These are phyloP conservation scores for Tachystola acroxantha DNA, from an alignment of 2,888 invertebrate genomes.

Conservation along the genomic window DNA sequence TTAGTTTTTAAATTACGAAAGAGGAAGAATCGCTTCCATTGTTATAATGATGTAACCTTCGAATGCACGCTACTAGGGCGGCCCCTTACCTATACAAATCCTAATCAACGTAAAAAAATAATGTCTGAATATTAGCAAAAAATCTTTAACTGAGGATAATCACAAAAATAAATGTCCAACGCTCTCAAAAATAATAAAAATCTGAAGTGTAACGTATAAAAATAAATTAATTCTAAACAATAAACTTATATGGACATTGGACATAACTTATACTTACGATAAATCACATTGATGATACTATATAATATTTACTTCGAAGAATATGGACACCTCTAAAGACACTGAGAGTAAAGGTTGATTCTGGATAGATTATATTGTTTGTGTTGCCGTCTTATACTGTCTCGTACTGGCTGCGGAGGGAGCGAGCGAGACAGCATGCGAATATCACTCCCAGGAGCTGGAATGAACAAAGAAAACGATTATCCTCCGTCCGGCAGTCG, in stretches of 20 bases:
- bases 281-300: slow-evolving; percentile 2
- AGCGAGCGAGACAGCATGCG: slow-evolving; percentile 95
- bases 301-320: not conserved
- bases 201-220: slow-evolving; percentile 28
- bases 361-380: not conserved
- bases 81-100: too few relatives aligned
- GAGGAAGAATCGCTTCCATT: too few relatives aligned
- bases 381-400: slow-evolving; percentile 80
- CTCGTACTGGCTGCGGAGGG: slow-evolving; percentile 95
- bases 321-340: not conserved
- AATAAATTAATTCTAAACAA: slow-evolving; percentile 40
- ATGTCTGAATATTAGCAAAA: too few relatives aligned
- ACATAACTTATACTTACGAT: not conserved
- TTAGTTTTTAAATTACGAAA: too few relatives aligned
- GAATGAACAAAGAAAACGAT: slow-evolving; percentile 38
- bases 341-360: not conserved
- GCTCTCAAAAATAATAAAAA: slow-evolving; percentile 25
- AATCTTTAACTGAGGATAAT: too few relatives aligned
- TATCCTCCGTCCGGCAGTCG: too few relatives aligned
- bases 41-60: too few relatives aligned
- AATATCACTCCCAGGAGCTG: slow-evolving; percentile 93
- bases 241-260: slow-evolving; percentile 16
- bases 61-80: too few relatives aligned
- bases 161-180: too few relatives aligned
- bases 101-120: too few relatives aligned